Conservation (phyloP, 2,888 invertebrate genomes). For the Acanthosoma haemorrhoidale region DNA sequence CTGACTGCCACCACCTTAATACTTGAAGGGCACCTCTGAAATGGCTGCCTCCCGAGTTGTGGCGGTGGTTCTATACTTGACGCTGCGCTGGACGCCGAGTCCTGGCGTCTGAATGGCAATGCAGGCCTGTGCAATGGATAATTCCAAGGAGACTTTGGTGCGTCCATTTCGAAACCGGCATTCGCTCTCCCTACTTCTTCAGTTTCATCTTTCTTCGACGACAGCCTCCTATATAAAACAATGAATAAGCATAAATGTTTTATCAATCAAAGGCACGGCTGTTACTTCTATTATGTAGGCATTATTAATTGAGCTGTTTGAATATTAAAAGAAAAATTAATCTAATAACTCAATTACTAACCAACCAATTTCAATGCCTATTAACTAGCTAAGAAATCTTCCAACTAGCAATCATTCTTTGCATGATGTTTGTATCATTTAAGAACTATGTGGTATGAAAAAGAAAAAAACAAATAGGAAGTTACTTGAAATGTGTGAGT, state of each 20-base stretch:
- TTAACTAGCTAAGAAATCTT: too few relatives aligned
- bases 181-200: conserved; percentile 57
- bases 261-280: too few relatives aligned
- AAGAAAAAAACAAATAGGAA: too few relatives aligned
- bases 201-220: conserved; percentile 55
- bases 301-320: too few relatives aligned
- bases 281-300: too few relatives aligned
- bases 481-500: too few relatives aligned
- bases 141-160: conserved; percentile 52
- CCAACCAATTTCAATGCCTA: background rate
- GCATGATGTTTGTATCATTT: too few relatives aligned
- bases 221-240: conserved; percentile 53
- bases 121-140: conserved; percentile 52
- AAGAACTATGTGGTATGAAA: too few relatives aligned
- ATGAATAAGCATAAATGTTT: too few relatives aligned
- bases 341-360: too few relatives aligned
- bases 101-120: conserved; percentile 43
- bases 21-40: conserved; percentile 31
- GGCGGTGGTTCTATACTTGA: conserved; percentile 40
- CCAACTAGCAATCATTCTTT: too few relatives aligned
- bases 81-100: conserved; percentile 43
- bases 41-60: conserved; percentile 16
- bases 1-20: conserved; percentile 26
- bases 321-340: too few relatives aligned
- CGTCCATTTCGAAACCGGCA: conserved; percentile 62